Conservation (phyloP, 2,888 invertebrate genomes). For the Allolobophora icterica region DNA sequence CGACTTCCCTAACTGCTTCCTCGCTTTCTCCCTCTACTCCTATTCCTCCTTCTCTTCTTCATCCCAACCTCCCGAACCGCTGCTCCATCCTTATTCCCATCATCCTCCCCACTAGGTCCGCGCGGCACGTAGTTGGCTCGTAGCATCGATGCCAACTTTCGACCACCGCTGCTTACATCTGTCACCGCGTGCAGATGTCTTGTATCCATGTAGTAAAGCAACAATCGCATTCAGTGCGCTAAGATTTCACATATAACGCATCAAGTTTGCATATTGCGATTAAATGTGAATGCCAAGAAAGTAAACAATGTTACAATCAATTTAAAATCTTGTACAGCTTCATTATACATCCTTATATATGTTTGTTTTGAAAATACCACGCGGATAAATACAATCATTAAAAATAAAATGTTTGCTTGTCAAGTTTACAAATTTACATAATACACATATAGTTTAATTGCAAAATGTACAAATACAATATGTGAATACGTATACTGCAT, state of each 20-base stretch:
- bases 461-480: background rate
- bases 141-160: slow-evolving; percentile 14
- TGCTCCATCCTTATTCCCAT: background rate
- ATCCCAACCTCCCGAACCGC: background rate
- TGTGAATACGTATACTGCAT: background rate
- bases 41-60: background rate
- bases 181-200: slow-evolving; percentile 17
- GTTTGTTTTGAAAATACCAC: background rate
- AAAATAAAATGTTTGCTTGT: too few species aligned
- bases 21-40: background rate
- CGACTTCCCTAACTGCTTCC: background rate
- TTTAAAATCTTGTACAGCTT: too few species aligned
- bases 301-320: too few species aligned
- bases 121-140: background rate
- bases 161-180: background rate
- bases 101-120: background rate
- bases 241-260: background rate
- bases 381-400: background rate
- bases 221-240: background rate
- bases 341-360: background rate
- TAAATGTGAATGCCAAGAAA: background rate
- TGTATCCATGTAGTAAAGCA: background rate
- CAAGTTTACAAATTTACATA: too few species aligned
- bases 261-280: background rate
- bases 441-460: too few species aligned